These are phyloP conservation scores for Clarias platycephalus DNA, from an alignment of 2,797 vertebrate genomes.

Conservation along the genomic window DNA sequence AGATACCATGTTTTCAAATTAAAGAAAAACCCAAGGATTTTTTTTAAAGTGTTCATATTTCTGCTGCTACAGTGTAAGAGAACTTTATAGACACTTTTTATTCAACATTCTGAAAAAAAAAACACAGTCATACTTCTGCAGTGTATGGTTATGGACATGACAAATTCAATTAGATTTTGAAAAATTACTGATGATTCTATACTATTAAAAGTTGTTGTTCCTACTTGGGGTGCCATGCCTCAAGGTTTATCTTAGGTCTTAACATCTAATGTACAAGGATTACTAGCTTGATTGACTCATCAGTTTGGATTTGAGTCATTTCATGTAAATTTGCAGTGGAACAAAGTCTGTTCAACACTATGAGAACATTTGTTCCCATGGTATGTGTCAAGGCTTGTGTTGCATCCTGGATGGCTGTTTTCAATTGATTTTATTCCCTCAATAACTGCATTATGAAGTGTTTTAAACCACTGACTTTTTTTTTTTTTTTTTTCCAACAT, in stretches of 20 bases:
- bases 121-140: no score
- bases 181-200: no score
- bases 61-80: neutral
- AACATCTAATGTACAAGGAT: neutral
- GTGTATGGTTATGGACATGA: no score
- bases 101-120: neutral
- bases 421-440: neutral
- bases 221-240: neutral
- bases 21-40: neutral
- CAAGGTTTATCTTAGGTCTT: neutral
- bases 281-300: neutral
- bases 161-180: no score
- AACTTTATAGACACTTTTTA: neutral
- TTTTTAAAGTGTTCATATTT: neutral
- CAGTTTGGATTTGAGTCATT: neutral
- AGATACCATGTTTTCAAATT: neutral
- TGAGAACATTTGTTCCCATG: neutral
- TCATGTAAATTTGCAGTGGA: conserved; percentile 4
- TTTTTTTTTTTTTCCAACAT: neutral
- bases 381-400: neutral
- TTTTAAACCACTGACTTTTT: neutral
- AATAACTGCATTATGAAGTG: conserved; percentile 19
- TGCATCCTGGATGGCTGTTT: neutral
- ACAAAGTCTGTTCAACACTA: neutral
- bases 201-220: neutral